Evolutionary conservation across 2,113 vertebrate genomes (phyloP), one percentile per base, ranked within the genome.

Genomic region (Oophaga pumilio): DNA sequence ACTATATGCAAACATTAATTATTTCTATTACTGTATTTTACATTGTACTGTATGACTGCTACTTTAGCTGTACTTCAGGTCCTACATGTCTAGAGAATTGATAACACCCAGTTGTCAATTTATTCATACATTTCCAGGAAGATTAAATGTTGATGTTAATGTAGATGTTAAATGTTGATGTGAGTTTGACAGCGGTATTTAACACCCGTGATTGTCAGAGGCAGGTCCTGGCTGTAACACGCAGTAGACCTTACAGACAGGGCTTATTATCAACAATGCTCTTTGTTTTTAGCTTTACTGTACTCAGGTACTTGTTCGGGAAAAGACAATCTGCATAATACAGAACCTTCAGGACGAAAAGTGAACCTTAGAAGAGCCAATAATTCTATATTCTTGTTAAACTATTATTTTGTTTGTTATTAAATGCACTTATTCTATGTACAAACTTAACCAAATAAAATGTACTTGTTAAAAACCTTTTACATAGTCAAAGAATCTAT

Each of bases 271-370:
- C 18, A 6, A 26, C 17, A 57, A 56, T 24, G 0, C 17, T 85
- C 18, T 82, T 82, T 52, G 3, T 53, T 78, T 4, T 64, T 49
- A 87, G 86, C 14, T 71, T 74, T 43, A 28, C 33, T 50, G 68
- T 56, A 4, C 6, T 87, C 33, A 80, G 26, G 26, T 62, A 62
- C 66, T 68, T 87, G 22, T 87, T 87, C 17, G 18, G 77, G n/a
- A 56, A 64, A 87, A 69, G 64, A 68, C 53, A 69, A 2, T 33
- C 22, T 53, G 20, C 53, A 57, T 74, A 53, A 33, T 22, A 33
- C 18, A 13, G 17, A 20, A 24, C 33, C 33, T 33, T 71, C 11
- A 59, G 20, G 53, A 12, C 8, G 28, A 73, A 73, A 15, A 8
- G 15, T 73, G 28, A 8, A 43, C 28, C 15, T 17, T 43, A 9